phyloP scores from a whole-genome alignment of 2,888 invertebrate species.

The Macrophya alboannulata region DNA sequence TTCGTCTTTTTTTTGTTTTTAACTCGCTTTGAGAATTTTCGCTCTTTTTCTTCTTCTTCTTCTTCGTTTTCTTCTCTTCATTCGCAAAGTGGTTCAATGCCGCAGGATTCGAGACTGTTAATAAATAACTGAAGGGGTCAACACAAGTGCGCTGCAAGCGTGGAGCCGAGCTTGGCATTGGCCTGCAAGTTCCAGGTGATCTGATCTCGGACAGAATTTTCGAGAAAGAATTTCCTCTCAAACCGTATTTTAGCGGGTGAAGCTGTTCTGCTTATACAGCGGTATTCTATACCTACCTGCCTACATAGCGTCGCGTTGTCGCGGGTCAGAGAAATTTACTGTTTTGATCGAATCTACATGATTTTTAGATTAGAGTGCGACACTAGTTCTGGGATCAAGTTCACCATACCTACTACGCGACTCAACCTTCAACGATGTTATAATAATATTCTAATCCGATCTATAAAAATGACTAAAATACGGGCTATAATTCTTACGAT shows the following conservation, averaged over 20 bases:
- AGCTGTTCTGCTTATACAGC: background rate
- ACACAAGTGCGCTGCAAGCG: background rate
- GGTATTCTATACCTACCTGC: too few relatives aligned
- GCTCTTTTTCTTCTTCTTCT: background rate
- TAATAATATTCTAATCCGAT: background rate
- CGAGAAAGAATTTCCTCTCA: slow-evolving; percentile 13
- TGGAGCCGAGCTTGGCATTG: background rate
- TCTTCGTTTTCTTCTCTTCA: background rate
- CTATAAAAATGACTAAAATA: too few relatives aligned
- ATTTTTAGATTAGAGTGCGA: slow-evolving; percentile 49
- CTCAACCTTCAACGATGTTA: background rate
- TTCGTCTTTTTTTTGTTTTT: background rate
- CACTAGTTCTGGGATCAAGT: background rate
- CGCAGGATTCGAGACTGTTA: background rate
- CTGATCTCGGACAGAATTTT: background rate
- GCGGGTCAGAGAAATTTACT: slow-evolving; percentile 19
- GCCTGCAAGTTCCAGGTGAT: background rate
- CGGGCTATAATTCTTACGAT: background rate
- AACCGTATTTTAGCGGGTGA: slow-evolving; percentile 12
- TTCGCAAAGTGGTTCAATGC: slow-evolving; percentile 1
- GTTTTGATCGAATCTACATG: slow-evolving; percentile 46
- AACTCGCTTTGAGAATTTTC: background rate
- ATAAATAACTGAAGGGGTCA: slow-evolving; percentile 35
- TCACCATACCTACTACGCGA: background rate
- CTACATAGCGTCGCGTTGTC: background rate